phyloP scores from a whole-genome alignment of 2,888 invertebrate genomes.

The Leucophora obtusa region DNA sequence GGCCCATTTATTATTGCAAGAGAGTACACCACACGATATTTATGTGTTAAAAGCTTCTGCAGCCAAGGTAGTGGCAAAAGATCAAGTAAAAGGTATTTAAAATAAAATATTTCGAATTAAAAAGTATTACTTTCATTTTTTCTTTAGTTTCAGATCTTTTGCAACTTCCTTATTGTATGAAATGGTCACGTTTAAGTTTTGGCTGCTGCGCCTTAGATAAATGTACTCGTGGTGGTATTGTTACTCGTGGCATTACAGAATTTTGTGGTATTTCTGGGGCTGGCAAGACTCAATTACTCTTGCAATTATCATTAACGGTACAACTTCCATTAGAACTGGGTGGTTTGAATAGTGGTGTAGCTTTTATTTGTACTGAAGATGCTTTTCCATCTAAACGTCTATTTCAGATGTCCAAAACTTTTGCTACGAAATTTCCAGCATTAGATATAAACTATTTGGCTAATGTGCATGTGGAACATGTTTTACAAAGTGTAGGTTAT shows the following conservation, averaged over 20 bases:
- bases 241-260: conserved; percentile 85
- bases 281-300: conserved; percentile 87
- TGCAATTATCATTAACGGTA: conserved; percentile 85
- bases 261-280: conserved; percentile 85
- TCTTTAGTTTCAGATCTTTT: conserved; percentile 66
- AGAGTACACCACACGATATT: conserved; percentile 74
- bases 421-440: conserved; percentile 74
- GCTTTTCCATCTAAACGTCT: conserved; percentile 85
- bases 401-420: conserved; percentile 79
- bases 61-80: conserved; percentile 73
- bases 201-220: conserved; percentile 82
- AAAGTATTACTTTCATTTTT: neutral
- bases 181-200: conserved; percentile 75
- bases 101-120: neutral
- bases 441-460: conserved; percentile 79
- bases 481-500: conserved; percentile 79
- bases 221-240: conserved; percentile 83
- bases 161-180: conserved; percentile 66
- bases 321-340: conserved; percentile 80
- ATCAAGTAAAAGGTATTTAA: conserved; percentile 39
- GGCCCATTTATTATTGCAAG: conserved; percentile 68
- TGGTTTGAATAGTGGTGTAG: conserved; percentile 81
- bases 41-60: conserved; percentile 74
- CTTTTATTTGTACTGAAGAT: conserved; percentile 87
- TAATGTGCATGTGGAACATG: conserved; percentile 84